Evolutionary conservation across 2,113 vertebrate species (phyloP).

Genomic region (Cheirogaleus medius): DNA sequence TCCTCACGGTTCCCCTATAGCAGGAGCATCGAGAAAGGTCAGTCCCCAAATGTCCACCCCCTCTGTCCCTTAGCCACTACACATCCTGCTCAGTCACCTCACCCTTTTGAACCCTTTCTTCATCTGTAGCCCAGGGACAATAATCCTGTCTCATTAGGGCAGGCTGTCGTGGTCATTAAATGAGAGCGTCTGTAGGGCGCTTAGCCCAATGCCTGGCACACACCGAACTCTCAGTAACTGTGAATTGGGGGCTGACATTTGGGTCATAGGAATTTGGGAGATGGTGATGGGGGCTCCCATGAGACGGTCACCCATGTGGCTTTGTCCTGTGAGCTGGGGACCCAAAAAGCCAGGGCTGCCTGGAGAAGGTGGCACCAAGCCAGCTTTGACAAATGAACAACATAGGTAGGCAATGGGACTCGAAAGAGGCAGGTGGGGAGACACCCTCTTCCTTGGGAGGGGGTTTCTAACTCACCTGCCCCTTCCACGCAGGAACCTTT

Average conservation of each 20-base stretch:
- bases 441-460: not conserved
- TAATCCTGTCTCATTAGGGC: not conserved
- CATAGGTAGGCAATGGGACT: not conserved
- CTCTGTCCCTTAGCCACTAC: not conserved
- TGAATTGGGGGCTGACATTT: not conserved
- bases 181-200: not conserved
- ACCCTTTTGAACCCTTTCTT: not conserved
- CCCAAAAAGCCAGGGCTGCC: not conserved
- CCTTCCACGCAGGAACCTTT: not conserved
- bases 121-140: not conserved
- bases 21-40: not conserved
- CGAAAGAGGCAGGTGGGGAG: not conserved
- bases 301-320: not conserved
- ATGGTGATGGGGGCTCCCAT: not conserved
- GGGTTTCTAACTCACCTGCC: too few species aligned
- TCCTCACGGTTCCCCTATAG: slow-evolving; percentile 94
- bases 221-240: not conserved
- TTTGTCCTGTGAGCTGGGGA: not conserved
- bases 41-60: not conserved
- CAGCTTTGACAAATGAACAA: not conserved
- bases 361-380: not conserved
- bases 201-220: not conserved
- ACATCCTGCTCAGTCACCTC: not conserved
- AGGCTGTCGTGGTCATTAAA: not conserved
- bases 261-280: not conserved